Evolutionary conservation across 2,888 invertebrate species (phyloP).

Genomic region (Tachina grossa): DNA sequence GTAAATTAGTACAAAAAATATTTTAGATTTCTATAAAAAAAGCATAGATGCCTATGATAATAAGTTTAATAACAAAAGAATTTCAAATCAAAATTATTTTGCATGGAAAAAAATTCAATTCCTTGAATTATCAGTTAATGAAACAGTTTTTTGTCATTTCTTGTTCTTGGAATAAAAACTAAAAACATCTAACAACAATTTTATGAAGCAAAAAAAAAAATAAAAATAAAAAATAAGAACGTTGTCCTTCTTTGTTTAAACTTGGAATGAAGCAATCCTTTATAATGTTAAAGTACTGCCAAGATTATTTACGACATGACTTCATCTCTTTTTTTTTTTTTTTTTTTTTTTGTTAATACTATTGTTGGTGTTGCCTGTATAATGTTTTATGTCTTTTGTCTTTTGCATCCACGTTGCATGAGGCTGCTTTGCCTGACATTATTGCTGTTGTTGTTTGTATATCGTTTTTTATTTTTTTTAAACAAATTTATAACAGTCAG

Average conservation of each 20-base stretch:
- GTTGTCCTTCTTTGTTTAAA: slow-evolving; percentile 31
- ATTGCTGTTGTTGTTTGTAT: slow-evolving; percentile 15
- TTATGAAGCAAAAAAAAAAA: slow-evolving; percentile 17
- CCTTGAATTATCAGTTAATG: slow-evolving; percentile 43
- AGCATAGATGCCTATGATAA: slow-evolving; percentile 18
- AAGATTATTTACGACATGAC: slow-evolving; percentile 78
- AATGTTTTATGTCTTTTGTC: slow-evolving; percentile 15
- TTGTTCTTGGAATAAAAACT: slow-evolving; percentile 21
- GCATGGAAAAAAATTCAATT: slow-evolving; percentile 30
- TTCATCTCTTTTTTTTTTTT: slow-evolving; percentile 78
- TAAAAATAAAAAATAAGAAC: slow-evolving; percentile 40
- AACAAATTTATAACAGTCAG: slow-evolving; percentile 74
- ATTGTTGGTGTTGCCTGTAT: slow-evolving; percentile 51
- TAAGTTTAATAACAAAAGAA: background rate
- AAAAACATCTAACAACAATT: background rate
- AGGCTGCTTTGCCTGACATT: background rate
- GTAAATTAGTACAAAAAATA: slow-evolving; percentile 30
- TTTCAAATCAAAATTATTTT: slow-evolving; percentile 32
- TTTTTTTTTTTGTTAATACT: slow-evolving; percentile 18
- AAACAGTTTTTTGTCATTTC: slow-evolving; percentile 10
- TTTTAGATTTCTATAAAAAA: slow-evolving; percentile 38
- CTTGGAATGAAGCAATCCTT: slow-evolving; percentile 73
- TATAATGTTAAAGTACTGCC: slow-evolving; percentile 76
- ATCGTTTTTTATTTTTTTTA: slow-evolving; percentile 36
- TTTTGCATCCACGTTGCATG: slow-evolving; percentile 10